Base-by-base conservation (phyloP, 2,113 vertebrate genomes). In the Glareola pratincola region DNA sequence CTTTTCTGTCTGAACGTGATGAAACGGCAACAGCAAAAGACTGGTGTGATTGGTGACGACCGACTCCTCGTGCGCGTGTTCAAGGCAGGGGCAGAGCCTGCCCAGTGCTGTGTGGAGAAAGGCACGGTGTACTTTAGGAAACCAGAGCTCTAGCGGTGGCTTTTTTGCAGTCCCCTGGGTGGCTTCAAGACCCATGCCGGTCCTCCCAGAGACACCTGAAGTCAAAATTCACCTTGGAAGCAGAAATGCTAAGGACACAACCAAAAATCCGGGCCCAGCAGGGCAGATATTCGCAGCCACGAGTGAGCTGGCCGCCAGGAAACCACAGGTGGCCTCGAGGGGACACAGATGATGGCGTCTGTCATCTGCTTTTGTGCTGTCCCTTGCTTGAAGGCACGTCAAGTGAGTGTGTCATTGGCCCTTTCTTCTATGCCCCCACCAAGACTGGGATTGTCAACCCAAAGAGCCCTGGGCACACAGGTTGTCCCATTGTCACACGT, bases 191-290 rank as follows among this genome's bases (percentile, higher is more conserved):
- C 15, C 34, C 32, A 30, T 1, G 3, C 18, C 39, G 43, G 37
- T 90, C 41, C 57, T 80, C 63, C 48, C 68, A 77, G 83, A 63
- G 32, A 71, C 54, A 51, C 20, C 30, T 17, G 4, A 71, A 90
- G 54, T 90, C 72, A 71, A 71, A 85, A 82, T 64, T 77, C 62
- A 18, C 77, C 57, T 68, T 36, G 77, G 92, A 95, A 93, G 69
- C 66, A 95, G 95, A 96, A 95, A 93, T 87, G 90, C 57, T 67
- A 63, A 75, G 90, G 90, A 91, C 85, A 53, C 63, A 36, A 64
- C 19, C 7, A 9, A 80, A 76, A 37, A 12, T 8, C 36, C 23
- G 39, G 51, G 41, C 50, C 47, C 29, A 76, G 82, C 27, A 50
- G 64, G 69, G 66, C 78, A 79, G 37, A 23, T 5, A 14, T 5